Conservation (phyloP, 2,888 invertebrate species). For the Mythimna albipuncta region DNA sequence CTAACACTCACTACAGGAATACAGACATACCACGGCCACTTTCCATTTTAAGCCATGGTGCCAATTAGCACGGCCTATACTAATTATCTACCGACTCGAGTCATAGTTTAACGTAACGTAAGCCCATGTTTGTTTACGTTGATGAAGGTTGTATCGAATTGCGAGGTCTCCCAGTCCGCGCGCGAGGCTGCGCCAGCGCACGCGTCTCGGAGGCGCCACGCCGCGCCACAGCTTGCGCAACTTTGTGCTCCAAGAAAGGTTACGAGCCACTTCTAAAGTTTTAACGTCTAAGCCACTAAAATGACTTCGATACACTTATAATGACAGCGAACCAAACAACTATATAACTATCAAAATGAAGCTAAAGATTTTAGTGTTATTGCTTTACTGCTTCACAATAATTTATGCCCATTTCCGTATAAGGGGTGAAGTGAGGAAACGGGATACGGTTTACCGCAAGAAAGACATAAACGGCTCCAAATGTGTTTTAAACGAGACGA, state of each 20-base stretch:
- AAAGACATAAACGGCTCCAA: slow-evolving; percentile 86
- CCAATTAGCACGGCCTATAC: slow-evolving; percentile 64
- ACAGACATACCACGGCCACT: slow-evolving; percentile 37
- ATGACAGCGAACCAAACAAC: slow-evolving; percentile 69
- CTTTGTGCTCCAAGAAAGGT: slow-evolving; percentile 77
- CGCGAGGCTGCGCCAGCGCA: slow-evolving; percentile 88
- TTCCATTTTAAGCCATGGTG: slow-evolving; percentile 61
- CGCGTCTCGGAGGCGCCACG: slow-evolving; percentile 89
- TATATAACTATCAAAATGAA: slow-evolving; percentile 81
- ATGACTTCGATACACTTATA: slow-evolving; percentile 76
- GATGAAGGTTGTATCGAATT: slow-evolving; percentile 89
- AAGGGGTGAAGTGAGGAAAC: slow-evolving; percentile 83
- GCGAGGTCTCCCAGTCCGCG: slow-evolving; percentile 89
- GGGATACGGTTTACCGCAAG: slow-evolving; percentile 83
- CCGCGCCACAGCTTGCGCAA: slow-evolving; percentile 82
- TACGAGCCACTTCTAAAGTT: slow-evolving; percentile 80
- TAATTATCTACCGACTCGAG: slow-evolving; percentile 66
- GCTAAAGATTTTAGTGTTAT: slow-evolving; percentile 83
- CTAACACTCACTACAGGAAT: slow-evolving; percentile 39
- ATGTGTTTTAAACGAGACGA: slow-evolving; percentile 89
- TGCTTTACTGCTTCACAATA: slow-evolving; percentile 79
- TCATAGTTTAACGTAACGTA: slow-evolving; percentile 79
- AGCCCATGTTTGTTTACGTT: slow-evolving; percentile 88
- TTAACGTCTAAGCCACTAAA: slow-evolving; percentile 75
- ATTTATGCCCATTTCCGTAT: slow-evolving; percentile 82